phyloP scores from a whole-genome alignment of 2,113 vertebrate species.

The Perca fluviatilis region DNA sequence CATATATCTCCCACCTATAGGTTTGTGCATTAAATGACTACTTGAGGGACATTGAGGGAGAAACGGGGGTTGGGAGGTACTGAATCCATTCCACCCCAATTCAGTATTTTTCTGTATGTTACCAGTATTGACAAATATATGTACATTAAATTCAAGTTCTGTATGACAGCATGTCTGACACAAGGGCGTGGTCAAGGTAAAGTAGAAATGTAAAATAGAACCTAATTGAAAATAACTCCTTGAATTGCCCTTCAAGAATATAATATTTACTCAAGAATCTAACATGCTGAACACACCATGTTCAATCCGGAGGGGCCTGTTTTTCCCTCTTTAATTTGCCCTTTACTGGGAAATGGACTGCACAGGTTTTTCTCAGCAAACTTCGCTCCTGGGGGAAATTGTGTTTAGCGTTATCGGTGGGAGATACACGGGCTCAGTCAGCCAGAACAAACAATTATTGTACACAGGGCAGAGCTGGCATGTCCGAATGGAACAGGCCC shows the following conservation, averaged over 20 bases:
- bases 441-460: slow-evolving; percentile 80
- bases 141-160: neutral
- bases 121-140: neutral
- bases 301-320: slow-evolving; percentile 37
- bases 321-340: slow-evolving; percentile 65
- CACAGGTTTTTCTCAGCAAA: slow-evolving; percentile 58
- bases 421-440: slow-evolving; percentile 75
- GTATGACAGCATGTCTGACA: neutral
- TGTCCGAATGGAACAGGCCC: slow-evolving; percentile 58
- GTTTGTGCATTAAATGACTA: slow-evolving; percentile 6
- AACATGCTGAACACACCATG: slow-evolving; percentile 41
- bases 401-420: slow-evolving; percentile 77
- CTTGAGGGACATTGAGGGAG: neutral
- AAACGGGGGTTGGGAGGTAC: neutral
- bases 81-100: neutral
- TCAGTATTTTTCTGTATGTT: neutral
- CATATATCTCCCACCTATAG: neutral
- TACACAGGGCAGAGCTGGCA: slow-evolving; percentile 68
- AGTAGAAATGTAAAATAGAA: slow-evolving; percentile 10
- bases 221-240: slow-evolving; percentile 44
- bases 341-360: slow-evolving; percentile 71
- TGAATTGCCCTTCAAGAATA: slow-evolving; percentile 37
- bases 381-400: slow-evolving; percentile 74
- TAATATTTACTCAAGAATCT: neutral
- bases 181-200: slow-evolving; percentile 29